These are phyloP conservation scores for Mesochorus sp. DNA, from an alignment of 2,888 invertebrate species.

Conservation along the genomic window DNA sequence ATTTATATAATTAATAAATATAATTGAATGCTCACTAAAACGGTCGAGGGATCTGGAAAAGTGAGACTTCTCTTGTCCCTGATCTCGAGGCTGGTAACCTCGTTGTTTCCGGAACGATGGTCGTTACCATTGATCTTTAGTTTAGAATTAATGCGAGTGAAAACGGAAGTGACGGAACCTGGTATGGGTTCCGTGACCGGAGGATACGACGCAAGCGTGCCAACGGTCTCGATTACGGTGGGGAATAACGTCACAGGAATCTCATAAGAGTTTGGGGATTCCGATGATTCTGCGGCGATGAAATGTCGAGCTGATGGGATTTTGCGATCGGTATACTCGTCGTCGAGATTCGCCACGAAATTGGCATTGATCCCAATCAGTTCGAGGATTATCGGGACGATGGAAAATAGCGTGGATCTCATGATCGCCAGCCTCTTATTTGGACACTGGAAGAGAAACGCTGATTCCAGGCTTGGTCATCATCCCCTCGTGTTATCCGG, in stretches of 20 bases:
- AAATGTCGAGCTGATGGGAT: background rate
- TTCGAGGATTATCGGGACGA: too few relatives aligned
- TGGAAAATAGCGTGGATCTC: too few relatives aligned
- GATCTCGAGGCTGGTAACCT: too few relatives aligned
- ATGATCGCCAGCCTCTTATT: too few relatives aligned
- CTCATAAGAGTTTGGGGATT: background rate
- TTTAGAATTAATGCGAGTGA: too few relatives aligned
- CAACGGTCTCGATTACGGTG: background rate
- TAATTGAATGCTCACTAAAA: conserved; percentile 71
- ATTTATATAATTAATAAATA: too few relatives aligned
- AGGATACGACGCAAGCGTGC: background rate
- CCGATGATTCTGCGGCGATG: background rate
- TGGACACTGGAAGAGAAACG: too few relatives aligned
- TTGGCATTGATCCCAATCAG: background rate
- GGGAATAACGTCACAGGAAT: background rate
- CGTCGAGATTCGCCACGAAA: background rate
- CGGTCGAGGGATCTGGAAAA: conserved; percentile 70
- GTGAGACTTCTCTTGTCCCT: conserved; percentile 71
- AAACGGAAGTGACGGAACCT: too few relatives aligned
- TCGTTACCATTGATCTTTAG: too few relatives aligned
- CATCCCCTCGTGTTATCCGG: too few relatives aligned
- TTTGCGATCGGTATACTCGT: background rate
- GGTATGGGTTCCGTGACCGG: background rate
- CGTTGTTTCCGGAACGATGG: too few relatives aligned
- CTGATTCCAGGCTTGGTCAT: too few relatives aligned